A percentile compares a stretch with the other conserved stretches of the same genome.
Evolutionary conservation across 2,113 vertebrate species (phyloP).

Genomic region (Callionymus lyra): DNA sequence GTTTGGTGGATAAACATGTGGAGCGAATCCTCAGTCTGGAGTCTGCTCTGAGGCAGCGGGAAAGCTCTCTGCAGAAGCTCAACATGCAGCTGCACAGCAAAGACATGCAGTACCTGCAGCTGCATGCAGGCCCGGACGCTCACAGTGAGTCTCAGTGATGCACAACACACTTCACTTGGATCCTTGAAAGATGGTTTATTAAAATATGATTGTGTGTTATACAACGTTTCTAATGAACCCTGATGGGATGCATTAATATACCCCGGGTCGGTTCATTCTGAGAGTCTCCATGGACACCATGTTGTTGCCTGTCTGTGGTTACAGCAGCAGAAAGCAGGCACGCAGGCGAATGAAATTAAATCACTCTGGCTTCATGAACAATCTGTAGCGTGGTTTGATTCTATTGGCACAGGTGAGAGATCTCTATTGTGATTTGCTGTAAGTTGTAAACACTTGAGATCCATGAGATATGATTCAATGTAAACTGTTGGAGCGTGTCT

Average conservation of each 20-base stretch:
- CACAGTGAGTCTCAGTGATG: constrained; percentile 74
- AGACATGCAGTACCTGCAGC: constrained; percentile 85
- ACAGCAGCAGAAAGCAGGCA: not conserved
- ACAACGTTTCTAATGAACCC: too few relatives aligned
- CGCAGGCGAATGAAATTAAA: constrained; percentile 4
- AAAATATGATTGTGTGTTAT: too few relatives aligned
- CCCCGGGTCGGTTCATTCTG: too few relatives aligned
- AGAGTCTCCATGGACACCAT: constrained; percentile 8
- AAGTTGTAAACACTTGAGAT: too few relatives aligned
- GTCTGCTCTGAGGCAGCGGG: constrained; percentile 79
- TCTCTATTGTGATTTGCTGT: not conserved
- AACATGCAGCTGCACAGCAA: constrained; percentile 74
- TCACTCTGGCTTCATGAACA: constrained; percentile 9
- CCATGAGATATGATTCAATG: too few relatives aligned
- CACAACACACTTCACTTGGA: too few relatives aligned
- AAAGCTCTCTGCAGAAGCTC: constrained; percentile 76
- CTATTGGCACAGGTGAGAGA: not conserved
- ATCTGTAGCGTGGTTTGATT: not conserved
- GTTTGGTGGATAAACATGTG: constrained; percentile 88
- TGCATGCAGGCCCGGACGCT: constrained; percentile 71
- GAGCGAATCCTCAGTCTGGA: constrained; percentile 86
- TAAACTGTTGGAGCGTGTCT: too few relatives aligned
- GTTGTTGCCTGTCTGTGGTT: constrained; percentile 3
- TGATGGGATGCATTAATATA: too few relatives aligned
- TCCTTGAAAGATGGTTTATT: too few relatives aligned